These are phyloP conservation scores for Uromys caudimaculatus DNA, from an alignment of 2,797 vertebrate species.

Conservation along the genomic window DNA sequence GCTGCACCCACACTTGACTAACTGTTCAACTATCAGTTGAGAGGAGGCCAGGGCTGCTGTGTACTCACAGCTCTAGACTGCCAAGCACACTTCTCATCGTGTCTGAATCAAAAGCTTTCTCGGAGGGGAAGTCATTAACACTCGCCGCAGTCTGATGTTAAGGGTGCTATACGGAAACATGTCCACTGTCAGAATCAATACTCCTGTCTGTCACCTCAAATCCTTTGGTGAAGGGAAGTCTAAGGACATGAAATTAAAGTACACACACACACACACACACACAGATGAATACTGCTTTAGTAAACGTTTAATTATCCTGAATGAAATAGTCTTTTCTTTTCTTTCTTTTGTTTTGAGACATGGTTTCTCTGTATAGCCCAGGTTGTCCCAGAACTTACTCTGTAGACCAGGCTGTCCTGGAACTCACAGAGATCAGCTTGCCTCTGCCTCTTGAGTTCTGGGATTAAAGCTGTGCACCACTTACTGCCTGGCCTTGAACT, in stretches of 20 bases:
- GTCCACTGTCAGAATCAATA: slow-evolving; percentile 72
- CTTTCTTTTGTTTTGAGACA: not conserved
- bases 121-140: slow-evolving; percentile 72
- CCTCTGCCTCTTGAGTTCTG: not conserved
- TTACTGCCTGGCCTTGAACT: not conserved
- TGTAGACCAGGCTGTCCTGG: not conserved
- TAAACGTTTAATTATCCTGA: slow-evolving; percentile 28
- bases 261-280: slow-evolving; percentile 6
- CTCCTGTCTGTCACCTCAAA: slow-evolving; percentile 63
- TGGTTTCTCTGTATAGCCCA: not conserved
- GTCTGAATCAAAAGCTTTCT: slow-evolving; percentile 66
- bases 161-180: slow-evolving; percentile 67
- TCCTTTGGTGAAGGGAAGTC: slow-evolving; percentile 43
- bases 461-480: not conserved
- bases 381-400: not conserved
- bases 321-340: not conserved
- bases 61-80: not conserved
- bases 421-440: not conserved
- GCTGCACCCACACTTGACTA: not conserved
- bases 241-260: slow-evolving; percentile 56
- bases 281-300: not conserved
- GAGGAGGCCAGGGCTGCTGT: slow-evolving; percentile 5
- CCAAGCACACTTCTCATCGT: slow-evolving; percentile 38
- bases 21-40: slow-evolving; percentile 1
- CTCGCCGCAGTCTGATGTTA: slow-evolving; percentile 59